Evolutionary conservation across 2,888 invertebrate genomes (phyloP).

Genomic region (Aleiodes alternator): DNA sequence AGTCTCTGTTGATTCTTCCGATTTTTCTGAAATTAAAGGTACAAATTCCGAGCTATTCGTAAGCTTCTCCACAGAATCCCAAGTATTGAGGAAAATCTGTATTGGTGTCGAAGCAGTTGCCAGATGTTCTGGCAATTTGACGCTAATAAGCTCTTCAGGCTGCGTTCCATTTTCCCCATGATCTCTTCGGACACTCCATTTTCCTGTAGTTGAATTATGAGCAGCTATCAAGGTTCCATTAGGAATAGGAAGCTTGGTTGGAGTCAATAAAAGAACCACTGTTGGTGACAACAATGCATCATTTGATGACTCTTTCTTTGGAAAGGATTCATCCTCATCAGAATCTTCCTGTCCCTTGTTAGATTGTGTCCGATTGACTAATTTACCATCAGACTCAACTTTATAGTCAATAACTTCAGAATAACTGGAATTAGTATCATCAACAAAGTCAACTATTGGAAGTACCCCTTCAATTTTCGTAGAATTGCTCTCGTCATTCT

Average conservation of each 20-base stretch:
- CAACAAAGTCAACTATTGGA: conserved; percentile 64
- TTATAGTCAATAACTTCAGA: conserved; percentile 65
- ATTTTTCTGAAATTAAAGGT: neutral
- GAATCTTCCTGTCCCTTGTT: neutral
- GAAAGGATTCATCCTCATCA: conserved; percentile 1
- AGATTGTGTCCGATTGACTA: conserved; percentile 31
- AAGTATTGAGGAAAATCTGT: conserved; percentile 49
- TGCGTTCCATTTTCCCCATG: conserved; percentile 55
- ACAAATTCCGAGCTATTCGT: conserved; percentile 45
- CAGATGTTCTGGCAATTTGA: conserved; percentile 44
- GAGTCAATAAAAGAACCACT: conserved; percentile 61
- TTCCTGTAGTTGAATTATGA: conserved; percentile 50
- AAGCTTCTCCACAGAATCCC: conserved; percentile 53
- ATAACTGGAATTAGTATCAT: conserved; percentile 61
- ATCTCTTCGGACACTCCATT: conserved; percentile 50
- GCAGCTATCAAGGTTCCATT: conserved; percentile 39
- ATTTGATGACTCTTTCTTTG: neutral
- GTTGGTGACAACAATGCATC: conserved; percentile 53
- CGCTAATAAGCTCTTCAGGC: conserved; percentile 54
- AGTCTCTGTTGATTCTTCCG: conserved; percentile 33
- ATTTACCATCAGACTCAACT: conserved; percentile 51
- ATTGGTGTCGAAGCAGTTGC: conserved; percentile 24
- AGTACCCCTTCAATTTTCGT: conserved; percentile 46
- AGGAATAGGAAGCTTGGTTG: conserved; percentile 58
- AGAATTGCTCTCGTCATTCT: conserved; percentile 32